phyloP scores from a whole-genome alignment of 2,888 invertebrate species.

The Drosophila differens region DNA sequence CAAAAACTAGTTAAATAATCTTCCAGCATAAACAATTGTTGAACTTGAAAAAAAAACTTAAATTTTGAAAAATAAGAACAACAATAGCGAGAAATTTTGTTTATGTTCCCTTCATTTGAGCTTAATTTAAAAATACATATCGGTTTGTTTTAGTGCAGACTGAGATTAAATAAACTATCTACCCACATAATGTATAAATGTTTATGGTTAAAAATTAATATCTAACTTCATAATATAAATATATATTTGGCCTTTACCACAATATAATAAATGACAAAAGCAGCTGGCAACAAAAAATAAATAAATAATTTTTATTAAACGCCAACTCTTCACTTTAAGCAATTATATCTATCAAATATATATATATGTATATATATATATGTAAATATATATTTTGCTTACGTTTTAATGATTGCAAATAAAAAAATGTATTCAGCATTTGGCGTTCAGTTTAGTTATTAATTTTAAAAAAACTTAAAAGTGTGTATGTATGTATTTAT shows the following conservation, averaged over 20 bases:
- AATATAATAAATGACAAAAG: background rate
- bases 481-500: conserved; percentile 4
- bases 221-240: background rate
- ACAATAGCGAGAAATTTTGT: background rate
- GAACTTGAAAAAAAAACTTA: background rate
- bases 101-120: background rate
- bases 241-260: background rate
- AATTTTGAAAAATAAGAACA: background rate
- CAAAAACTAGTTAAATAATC: background rate
- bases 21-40: background rate
- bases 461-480: background rate
- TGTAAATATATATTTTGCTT: background rate
- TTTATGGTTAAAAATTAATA: background rate
- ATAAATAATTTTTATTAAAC: background rate
- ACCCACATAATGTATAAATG: background rate
- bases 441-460: background rate
- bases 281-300: background rate
- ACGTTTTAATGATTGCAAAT: background rate
- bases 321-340: background rate
- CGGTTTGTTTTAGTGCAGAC: background rate
- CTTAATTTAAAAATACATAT: background rate
- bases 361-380: background rate
- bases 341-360: background rate
- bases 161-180: background rate
- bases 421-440: background rate